Conservation (phyloP, 2,888 invertebrate genomes). For the Andrena marginata region DNA sequence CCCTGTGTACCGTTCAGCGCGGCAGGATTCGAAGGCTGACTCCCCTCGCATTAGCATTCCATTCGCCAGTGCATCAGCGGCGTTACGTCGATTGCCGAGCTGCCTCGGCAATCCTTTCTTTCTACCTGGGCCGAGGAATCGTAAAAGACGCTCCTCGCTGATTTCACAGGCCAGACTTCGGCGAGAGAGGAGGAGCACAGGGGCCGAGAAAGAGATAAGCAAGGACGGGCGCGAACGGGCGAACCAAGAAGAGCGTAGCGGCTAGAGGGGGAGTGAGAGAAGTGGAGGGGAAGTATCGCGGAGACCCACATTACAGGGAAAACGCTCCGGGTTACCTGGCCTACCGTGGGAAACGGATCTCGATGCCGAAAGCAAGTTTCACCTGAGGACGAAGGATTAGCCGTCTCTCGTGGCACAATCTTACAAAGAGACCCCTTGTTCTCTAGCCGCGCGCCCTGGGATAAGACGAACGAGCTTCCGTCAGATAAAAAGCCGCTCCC, state of each 20-base stretch:
- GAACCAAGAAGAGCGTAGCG: background rate
- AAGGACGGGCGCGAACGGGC: background rate
- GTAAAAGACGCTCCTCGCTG: conserved; percentile 30
- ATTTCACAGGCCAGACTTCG: conserved; percentile 49
- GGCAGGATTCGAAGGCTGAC: conserved; percentile 7
- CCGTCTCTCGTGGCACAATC: conserved; percentile 57
- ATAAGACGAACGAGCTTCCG: conserved; percentile 44
- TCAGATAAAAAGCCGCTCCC: conserved; percentile 38
- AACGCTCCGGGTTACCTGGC: conserved; percentile 75
- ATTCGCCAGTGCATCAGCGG: conserved; percentile 23
- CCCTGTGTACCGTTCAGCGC: background rate
- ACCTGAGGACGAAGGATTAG: conserved; percentile 71
- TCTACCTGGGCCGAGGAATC: conserved; percentile 26
- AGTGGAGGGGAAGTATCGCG: conserved; percentile 17
- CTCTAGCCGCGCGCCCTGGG: conserved; percentile 39
- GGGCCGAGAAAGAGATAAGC: background rate
- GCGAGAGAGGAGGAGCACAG: background rate
- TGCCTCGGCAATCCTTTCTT: conserved; percentile 45
- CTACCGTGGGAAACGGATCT: conserved; percentile 81
- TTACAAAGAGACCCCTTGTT: conserved; percentile 75
- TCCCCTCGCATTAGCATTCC: conserved; percentile 34
- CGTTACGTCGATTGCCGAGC: conserved; percentile 12
- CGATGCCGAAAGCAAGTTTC: conserved; percentile 76
- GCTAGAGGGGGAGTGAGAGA: conserved; percentile 18
- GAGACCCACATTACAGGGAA: conserved; percentile 66